These are phyloP conservation scores for Patella depressa DNA, from an alignment of 2,888 invertebrate genomes.

Conservation along the genomic window DNA sequence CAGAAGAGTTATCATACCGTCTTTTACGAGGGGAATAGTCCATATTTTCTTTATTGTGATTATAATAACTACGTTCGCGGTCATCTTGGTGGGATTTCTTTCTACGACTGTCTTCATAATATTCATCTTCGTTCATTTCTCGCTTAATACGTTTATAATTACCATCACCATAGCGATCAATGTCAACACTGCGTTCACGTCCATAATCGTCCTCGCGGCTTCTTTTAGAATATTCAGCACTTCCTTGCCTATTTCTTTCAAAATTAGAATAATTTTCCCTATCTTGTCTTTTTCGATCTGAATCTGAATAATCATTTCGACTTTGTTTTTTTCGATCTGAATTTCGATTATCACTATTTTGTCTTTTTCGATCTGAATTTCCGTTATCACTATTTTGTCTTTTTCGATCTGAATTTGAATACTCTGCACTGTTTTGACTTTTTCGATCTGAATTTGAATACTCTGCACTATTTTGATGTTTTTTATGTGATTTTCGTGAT, in stretches of 20 bases:
- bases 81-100: not conserved
- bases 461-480: constrained; percentile 12
- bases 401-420: constrained; percentile 9
- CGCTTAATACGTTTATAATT: constrained; percentile 1
- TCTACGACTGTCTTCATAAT: not conserved
- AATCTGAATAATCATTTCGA: constrained; percentile 15
- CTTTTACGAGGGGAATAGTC: not conserved
- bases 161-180: constrained; percentile 8
- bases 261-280: constrained; percentile 11
- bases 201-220: constrained; percentile 14
- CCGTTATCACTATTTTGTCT: constrained; percentile 4
- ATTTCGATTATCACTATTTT: constrained; percentile 11
- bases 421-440: constrained; percentile 13
- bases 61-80: not conserved
- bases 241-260: constrained; percentile 14
- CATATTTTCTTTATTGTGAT: constrained; percentile 6
- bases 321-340: constrained; percentile 14
- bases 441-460: constrained; percentile 8
- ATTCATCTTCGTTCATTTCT: not conserved
- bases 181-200: constrained; percentile 15
- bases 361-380: constrained; percentile 8
- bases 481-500: not conserved
- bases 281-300: not conserved
- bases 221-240: constrained; percentile 14
- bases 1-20: not conserved